Conservation (phyloP, 1,140 invertebrate species). For the Gryllus bimaculatus region DNA sequence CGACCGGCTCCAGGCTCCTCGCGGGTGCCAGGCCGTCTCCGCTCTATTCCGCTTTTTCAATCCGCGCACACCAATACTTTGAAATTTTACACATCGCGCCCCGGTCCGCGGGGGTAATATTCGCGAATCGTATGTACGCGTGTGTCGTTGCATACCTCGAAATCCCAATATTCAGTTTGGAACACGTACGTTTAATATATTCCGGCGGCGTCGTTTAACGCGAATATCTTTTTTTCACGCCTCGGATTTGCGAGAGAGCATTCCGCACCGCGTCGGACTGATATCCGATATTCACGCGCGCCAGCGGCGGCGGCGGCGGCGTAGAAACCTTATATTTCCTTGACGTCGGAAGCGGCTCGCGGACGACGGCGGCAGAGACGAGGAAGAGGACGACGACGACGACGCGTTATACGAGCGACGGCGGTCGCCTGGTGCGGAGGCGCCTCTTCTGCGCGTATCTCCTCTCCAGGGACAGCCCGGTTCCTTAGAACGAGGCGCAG, state of each 20-base stretch:
- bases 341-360: neutral
- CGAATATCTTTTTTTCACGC: neutral
- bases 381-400: neutral
- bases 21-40: no score
- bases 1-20: no score
- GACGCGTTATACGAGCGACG: neutral
- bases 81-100: neutral
- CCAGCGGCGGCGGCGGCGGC: no score
- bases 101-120: neutral
- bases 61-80: neutral
- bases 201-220: neutral
- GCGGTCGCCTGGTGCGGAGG: no score
- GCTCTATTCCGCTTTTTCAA: neutral
- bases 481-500: no score
- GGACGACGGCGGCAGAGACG: neutral
- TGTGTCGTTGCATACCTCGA: neutral
- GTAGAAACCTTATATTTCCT: neutral
- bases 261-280: neutral
- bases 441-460: neutral
- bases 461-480: no score
- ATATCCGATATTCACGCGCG: neutral
- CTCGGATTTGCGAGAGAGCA: neutral
- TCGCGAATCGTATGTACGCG: neutral
- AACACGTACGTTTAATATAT: neutral
- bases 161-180: neutral